Conservation (phyloP, 1,140 invertebrate genomes). For the Luehdorfia chinensis region DNA sequence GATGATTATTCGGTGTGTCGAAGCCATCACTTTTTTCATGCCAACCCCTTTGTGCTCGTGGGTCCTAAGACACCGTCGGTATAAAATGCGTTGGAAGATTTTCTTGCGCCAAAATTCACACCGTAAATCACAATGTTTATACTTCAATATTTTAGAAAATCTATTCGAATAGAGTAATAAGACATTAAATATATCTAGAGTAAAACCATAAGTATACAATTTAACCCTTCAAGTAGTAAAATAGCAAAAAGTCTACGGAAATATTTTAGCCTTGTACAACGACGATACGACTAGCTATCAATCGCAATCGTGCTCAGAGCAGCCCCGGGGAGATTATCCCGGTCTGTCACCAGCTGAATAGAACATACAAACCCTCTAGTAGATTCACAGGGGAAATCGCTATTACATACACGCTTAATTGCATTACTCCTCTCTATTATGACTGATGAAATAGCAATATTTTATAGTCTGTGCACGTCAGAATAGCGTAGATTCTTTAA, state of each 20-base stretch:
- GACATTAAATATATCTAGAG: too few relatives aligned
- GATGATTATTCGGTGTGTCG: too few relatives aligned
- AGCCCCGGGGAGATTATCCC: conserved; percentile 33
- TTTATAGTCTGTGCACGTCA: background rate
- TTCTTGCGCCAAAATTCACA: too few relatives aligned
- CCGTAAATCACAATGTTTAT: too few relatives aligned
- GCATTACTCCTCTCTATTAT: conserved; percentile 23
- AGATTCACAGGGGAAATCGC: conserved; percentile 33
- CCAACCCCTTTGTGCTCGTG: too few relatives aligned
- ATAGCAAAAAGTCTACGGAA: conserved; percentile 3
- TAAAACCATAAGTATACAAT: too few relatives aligned
- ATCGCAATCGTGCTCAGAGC: conserved; percentile 32
- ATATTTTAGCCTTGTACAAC: conserved; percentile 1
- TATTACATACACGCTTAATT: conserved; percentile 48
- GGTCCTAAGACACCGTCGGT: too few relatives aligned
- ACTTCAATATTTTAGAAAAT: too few relatives aligned
- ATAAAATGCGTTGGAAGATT: too few relatives aligned
- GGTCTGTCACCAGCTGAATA: conserved; percentile 21
- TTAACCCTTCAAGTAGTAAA: too few relatives aligned
- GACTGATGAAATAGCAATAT: background rate
- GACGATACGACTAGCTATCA: conserved; percentile 29
- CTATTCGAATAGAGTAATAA: too few relatives aligned
- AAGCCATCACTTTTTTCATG: too few relatives aligned
- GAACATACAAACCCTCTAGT: conserved; percentile 24
- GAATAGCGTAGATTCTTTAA: conserved; percentile 2